Base-by-base conservation (phyloP, 2,113 vertebrate species). In the Manacus vitellinus region DNA sequence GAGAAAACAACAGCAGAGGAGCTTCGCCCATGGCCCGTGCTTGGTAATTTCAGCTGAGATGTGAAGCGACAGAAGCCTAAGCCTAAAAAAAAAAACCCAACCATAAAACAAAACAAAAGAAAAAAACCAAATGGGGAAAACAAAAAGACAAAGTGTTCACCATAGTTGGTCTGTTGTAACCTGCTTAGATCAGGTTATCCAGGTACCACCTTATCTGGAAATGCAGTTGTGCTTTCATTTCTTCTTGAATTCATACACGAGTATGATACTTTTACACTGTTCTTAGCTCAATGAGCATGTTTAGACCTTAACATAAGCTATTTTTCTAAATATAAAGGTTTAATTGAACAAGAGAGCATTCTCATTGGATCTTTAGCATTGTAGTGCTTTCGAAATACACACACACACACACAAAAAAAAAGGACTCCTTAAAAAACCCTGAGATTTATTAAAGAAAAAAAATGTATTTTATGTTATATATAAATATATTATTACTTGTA, bases 401-500 rank as follows among this genome's bases (percentile, higher is more conserved):
- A 92, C 91, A 97, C 96, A 97, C 94, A 94, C 95, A 97, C 93
- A 92, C n/a, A 92, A 97, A 44, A 97, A 96, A 95, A 96, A 98
- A 86, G 93, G 98, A 99, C 98, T 98, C 98, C 98, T 98, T 97
- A 97, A 98, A 97, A 97, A 98, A 96, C 85, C 85, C 98, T 98
- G 98, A 99, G 98, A 99, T 99, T 99, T 99, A 99, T 99, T 99
- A 99, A 98, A 99, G 97, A 98, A 98, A 97, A 97, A 98, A 98
- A 97, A 98, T 89, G 99, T 99, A 99, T 99, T 99, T 99, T 99
- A 99, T 99, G 99, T 99, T 99, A 99, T 99, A 99, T 99, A 99
- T 99, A 99, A 99, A 99, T 99, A 99, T 99, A 99, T 99, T 99
- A 99, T 99, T 99, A 99, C 99, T 99, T 99, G 99, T 99, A 99